These are phyloP conservation scores for Cephus spinipes DNA, from an alignment of 2,888 invertebrate genomes.

Conservation along the genomic window DNA sequence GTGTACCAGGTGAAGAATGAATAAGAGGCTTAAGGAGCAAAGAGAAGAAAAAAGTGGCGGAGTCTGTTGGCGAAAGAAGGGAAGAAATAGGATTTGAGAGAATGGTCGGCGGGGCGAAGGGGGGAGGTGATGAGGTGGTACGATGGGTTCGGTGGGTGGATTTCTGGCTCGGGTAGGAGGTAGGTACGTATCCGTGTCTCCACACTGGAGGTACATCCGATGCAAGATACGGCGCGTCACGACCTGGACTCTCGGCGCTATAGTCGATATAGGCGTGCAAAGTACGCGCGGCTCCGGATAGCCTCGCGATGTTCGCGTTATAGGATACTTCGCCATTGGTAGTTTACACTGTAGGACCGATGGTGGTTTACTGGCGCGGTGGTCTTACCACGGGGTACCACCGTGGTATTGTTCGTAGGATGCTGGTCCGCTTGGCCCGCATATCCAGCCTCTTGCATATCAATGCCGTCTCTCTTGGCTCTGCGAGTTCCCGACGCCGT, in stretches of 20 bases:
- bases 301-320: conserved; percentile 39
- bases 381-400: conserved; percentile 27
- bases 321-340: conserved; percentile 40
- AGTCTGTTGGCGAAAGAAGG: conserved; percentile 16
- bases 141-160: conserved; percentile 7
- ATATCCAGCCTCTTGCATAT: conserved; percentile 54
- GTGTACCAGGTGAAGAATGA: not conserved
- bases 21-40: conserved; percentile 6
- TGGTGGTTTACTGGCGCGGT: conserved; percentile 51
- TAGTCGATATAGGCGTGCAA: conserved; percentile 55
- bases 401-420: conserved; percentile 37
- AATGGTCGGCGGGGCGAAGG: conserved; percentile 24
- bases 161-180: conserved; percentile 22
- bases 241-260: conserved; percentile 57
- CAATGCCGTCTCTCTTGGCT: conserved; percentile 39
- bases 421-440: conserved; percentile 40
- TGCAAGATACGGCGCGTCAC: conserved; percentile 65
- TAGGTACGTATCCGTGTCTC: conserved; percentile 62
- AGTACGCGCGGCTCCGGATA: conserved; percentile 52
- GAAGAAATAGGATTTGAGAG: conserved; percentile 34
- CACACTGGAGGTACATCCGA: conserved; percentile 65
- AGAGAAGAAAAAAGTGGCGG: not conserved
- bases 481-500: conserved; percentile 26
- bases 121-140: conserved; percentile 17
- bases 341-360: conserved; percentile 42